Evolutionary conservation across 2,888 invertebrate genomes (phyloP), one percentile per base, ranked within the genome.

Genomic region (Petrolisthes manimaculis): DNA sequence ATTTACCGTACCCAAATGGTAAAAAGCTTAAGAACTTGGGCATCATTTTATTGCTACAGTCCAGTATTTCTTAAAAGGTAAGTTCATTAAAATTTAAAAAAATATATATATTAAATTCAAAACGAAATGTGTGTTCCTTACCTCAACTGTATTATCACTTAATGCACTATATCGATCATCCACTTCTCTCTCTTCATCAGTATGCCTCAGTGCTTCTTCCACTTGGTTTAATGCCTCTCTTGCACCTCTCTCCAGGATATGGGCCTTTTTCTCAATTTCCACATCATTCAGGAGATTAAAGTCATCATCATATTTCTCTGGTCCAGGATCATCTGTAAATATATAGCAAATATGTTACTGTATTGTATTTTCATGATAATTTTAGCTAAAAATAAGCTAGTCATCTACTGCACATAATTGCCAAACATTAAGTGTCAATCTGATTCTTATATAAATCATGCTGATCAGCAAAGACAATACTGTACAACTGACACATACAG

Each of bases 321-420:
- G 71, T 53, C 78, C 86, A 37, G 83, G 78, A 54, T 87, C 83
- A 87, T 87, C 86, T 87, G 83, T 24, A 87, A 75, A 54, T 56
- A n/a, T 61, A 74, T 74, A 74, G 24, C 9, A 74, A 74, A 24
- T 3, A 14, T 67, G 67, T 14, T 14, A 67, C 18, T 18, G 18
- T 12, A 67, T 67, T 14, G 14, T 14, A 67, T 14, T 12, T 67
- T 67, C 9, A 12, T 12, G 21, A 54, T 9, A 79, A 79, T 21
- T 53, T 79, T 21, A 21, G 14, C 53, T 53, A n/a, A 79, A 53
- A 54, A 54, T 79, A 54, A 5, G 12, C 12, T 18, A 67, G 37
- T 37, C 37, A 37, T 37, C 37, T 37, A 37, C 37, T 37, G 37
- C 0, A 37, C 37, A 37, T 37, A 37, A 37, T 21, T 69, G n/a